Conservation (phyloP, 2,113 vertebrate species). For the Odocoileus hemionus region DNA sequence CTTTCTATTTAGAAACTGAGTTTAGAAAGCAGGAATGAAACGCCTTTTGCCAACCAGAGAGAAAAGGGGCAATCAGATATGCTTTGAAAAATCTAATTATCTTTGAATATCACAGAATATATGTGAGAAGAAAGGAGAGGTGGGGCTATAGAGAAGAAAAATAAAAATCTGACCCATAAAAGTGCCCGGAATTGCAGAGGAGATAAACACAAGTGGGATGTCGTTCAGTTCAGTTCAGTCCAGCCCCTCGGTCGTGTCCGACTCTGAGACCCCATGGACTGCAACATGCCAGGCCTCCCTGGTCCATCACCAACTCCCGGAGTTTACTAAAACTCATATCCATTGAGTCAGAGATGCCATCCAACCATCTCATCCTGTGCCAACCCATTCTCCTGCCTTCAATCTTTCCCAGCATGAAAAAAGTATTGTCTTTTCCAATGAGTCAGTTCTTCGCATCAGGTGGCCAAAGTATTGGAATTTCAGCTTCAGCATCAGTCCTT, state of each 20-base stretch:
- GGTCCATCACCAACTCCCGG: neutral
- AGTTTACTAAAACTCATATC: neutral
- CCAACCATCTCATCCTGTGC: neutral
- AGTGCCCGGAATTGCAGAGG: neutral
- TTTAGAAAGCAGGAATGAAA: neutral
- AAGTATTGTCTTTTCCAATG: neutral
- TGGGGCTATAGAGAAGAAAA: neutral
- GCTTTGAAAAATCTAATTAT: neutral
- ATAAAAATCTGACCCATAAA: neutral
- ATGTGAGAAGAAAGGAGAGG: neutral
- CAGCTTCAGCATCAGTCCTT: neutral
- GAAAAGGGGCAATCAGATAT: neutral
- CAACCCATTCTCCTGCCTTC: neutral
- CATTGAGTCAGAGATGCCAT: neutral
- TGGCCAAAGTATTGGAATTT: neutral
- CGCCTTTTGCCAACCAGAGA: neutral
- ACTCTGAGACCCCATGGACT: neutral
- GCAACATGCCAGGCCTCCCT: neutral
- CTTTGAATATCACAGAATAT: neutral
- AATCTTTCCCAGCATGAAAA: neutral
- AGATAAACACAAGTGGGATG: neutral
- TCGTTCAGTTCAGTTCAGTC: neutral
- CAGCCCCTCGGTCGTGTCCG: neutral
- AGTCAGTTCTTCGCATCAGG: neutral
- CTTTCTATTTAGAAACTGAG: neutral